Percentiles rank a stretch among this genome's conserved stretches.
Conservation (phyloP, 2,113 vertebrate genomes). For the Nannospalax galili region DNA sequence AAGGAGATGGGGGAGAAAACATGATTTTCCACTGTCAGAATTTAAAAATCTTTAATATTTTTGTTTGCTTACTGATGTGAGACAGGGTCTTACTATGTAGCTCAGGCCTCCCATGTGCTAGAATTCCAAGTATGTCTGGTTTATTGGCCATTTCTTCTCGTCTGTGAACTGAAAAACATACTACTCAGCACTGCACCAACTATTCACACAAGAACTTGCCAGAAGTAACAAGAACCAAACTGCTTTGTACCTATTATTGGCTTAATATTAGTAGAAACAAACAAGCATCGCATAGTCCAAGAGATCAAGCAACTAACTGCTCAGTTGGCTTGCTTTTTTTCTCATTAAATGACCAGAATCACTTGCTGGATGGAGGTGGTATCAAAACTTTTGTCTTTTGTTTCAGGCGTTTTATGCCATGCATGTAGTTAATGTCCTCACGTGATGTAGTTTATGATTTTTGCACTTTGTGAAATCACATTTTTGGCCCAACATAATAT, state of each 20-base stretch:
- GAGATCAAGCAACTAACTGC: neutral
- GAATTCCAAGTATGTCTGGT: neutral
- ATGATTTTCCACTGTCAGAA: neutral
- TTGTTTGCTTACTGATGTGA: neutral
- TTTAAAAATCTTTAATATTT: neutral
- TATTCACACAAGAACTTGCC: neutral
- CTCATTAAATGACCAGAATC: neutral
- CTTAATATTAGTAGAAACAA: slow-evolving; percentile 24
- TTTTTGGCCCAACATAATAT: neutral
- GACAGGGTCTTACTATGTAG: neutral
- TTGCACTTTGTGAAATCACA: neutral
- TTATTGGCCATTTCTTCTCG: neutral
- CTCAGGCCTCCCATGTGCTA: neutral
- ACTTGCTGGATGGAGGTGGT: neutral
- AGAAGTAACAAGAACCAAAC: slow-evolving; percentile 8
- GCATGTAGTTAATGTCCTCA: neutral
- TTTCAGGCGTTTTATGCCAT: neutral
- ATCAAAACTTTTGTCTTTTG: neutral
- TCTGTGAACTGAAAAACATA: neutral
- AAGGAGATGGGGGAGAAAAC: no score
- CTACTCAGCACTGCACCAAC: neutral
- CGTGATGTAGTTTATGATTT: neutral
- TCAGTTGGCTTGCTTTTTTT: neutral
- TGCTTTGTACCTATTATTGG: neutral
- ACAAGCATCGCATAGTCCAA: neutral